Base-by-base conservation (phyloP, 92 coral and sea anemone genomes). In the Galaxea fascicularis region DNA sequence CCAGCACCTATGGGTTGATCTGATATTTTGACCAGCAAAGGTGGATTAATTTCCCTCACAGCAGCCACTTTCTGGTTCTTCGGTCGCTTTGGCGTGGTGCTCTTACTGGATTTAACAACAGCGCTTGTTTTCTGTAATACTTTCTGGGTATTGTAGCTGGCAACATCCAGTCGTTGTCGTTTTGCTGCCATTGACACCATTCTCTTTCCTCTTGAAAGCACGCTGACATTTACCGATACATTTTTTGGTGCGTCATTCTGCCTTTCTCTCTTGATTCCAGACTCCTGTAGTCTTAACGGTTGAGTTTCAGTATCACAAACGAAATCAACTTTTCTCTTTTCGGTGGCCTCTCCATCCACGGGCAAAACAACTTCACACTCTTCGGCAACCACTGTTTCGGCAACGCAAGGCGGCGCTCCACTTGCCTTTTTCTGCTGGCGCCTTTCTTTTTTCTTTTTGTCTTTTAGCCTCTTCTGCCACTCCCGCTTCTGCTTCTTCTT, bases 401-500 rank as follows among this genome's bases (percentile, higher is more conserved):
- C 29, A 45, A 26, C 35, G 4, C 41, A 16, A 30, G 17, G 35
- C 17, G 71, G 45, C n/a, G 41, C 35, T 65, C 46, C 44, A 28
- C 45, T n/a, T 65, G 71, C 67, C n/a, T 27, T 65, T 65, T 65
- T 65, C 44, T 15, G 31, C 45, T 65, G 46, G 31, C 21, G 41
- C 71, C 44, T 30, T 30, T 65, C 20, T 16, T 27, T 27, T 65
- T 5, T 65, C 21, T 30, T 27, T 14, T 65, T 29, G 16, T 65
- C 24, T 16, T 30, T 65, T 10, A 26, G 4, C 71, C 71, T 65
- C 16, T 65, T 30, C 15, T 65, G 28, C 71, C 71, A 65, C 71
- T 65, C 71, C n/a, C 71, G 71, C 2, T 65, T 30, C 45, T 65
- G 46, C 17, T 65, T 28, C 45, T 65, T 65, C 63, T 65, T 65